Percentiles rank a stretch among this genome's conserved stretches.
Evolutionary conservation across 2,888 invertebrate species (phyloP).

Genomic region (Clostera curtula): DNA sequence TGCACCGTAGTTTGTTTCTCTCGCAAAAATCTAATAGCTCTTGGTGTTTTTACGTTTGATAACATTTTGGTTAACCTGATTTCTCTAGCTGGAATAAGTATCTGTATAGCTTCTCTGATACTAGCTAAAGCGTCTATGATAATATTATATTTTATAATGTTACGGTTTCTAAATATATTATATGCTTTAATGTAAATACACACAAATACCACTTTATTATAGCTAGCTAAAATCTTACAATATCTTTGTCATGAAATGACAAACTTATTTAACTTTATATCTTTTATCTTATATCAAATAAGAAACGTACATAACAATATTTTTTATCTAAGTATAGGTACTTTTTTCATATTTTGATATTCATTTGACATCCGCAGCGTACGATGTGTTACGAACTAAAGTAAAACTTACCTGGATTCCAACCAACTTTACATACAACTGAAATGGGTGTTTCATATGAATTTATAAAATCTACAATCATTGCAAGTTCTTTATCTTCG

Average conservation of each 20-base stretch:
- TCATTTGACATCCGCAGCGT: too few species aligned
- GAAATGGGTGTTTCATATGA: slow-evolving; percentile 36
- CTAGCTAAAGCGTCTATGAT: too few species aligned
- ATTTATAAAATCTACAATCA: slow-evolving; percentile 37
- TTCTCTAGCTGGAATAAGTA: slow-evolving; percentile 19
- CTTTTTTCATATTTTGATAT: not conserved
- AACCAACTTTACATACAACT: slow-evolving; percentile 36
- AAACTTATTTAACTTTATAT: too few species aligned
- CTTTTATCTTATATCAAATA: too few species aligned
- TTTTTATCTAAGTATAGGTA: not conserved
- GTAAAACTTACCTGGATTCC: slow-evolving; percentile 41
- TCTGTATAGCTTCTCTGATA: too few species aligned
- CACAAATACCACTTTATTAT: too few species aligned
- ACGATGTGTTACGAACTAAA: too few species aligned
- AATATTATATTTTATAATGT: too few species aligned
- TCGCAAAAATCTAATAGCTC: slow-evolving; percentile 21
- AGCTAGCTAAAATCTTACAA: too few species aligned
- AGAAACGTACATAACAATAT: not conserved
- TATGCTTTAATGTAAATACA: too few species aligned
- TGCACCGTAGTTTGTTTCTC: slow-evolving; percentile 13
- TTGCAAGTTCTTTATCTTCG: slow-evolving; percentile 22
- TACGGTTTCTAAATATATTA: too few species aligned
- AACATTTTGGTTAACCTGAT: slow-evolving; percentile 23
- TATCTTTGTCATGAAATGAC: too few species aligned
- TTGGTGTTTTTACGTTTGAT: slow-evolving; percentile 14